These are phyloP conservation scores for Agonopterix alstromeriana DNA, from an alignment of 2,888 invertebrate genomes.

Conservation along the genomic window DNA sequence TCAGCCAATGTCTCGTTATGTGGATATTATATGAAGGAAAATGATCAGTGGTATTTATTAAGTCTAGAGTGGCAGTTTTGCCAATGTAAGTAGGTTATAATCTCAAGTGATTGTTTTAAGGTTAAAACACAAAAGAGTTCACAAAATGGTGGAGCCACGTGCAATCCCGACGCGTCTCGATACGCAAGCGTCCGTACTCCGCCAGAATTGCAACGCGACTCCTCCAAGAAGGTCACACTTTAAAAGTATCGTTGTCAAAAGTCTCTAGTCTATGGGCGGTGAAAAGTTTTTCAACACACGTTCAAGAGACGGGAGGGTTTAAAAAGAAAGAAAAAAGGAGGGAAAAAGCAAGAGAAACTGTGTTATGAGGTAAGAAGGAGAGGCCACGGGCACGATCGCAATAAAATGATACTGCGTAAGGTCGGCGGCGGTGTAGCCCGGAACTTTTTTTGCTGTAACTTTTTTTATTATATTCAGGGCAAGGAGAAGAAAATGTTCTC, in stretches of 20 bases:
- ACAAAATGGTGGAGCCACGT: too few relatives aligned
- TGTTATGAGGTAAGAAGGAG: slow-evolving; percentile 72
- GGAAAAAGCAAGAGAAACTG: slow-evolving; percentile 47
- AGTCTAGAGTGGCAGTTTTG: too few relatives aligned
- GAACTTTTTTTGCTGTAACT: slow-evolving; percentile 32
- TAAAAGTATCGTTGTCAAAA: background rate
- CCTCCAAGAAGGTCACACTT: background rate
- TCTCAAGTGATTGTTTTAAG: too few relatives aligned
- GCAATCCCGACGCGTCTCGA: too few relatives aligned
- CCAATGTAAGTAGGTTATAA: too few relatives aligned
- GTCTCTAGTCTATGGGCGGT: background rate
- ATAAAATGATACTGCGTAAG: slow-evolving; percentile 70
- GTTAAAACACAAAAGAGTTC: too few relatives aligned
- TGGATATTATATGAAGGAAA: too few relatives aligned
- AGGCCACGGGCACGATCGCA: slow-evolving; percentile 65
- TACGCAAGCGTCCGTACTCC: too few relatives aligned
- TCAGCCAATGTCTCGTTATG: too few relatives aligned
- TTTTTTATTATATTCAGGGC: slow-evolving; percentile 32
- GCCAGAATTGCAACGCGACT: too few relatives aligned
- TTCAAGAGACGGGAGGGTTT: slow-evolving; percentile 21
- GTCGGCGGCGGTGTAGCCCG: slow-evolving; percentile 44
- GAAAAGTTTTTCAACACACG: slow-evolving; percentile 33
- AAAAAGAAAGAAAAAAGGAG: slow-evolving; percentile 26
- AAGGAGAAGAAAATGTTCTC: slow-evolving; percentile 35
- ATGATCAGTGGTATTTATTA: too few relatives aligned